Evolutionary conservation across 2,888 invertebrate species (phyloP).

Genomic region (Amphipyra berbera): DNA sequence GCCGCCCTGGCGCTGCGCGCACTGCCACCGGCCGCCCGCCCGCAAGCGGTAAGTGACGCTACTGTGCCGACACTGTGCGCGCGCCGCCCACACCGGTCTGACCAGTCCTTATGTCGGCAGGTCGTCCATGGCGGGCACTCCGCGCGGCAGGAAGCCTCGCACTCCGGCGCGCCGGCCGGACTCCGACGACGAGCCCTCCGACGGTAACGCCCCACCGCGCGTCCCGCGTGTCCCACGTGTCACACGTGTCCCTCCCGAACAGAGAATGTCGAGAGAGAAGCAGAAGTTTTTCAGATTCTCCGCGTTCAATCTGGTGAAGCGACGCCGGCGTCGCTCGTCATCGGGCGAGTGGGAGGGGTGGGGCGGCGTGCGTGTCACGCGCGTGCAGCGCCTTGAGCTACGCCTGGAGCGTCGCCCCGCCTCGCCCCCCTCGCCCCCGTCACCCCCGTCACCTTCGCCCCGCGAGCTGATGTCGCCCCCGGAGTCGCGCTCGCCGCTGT

Average conservation of each 20-base stretch:
- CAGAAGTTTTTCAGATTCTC: conserved; percentile 96
- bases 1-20: conserved; percentile 55
- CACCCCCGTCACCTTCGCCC: conserved; percentile 49
- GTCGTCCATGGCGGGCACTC: conserved; percentile 57
- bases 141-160: conserved; percentile 71
- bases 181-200: conserved; percentile 86
- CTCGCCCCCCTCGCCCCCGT: conserved; percentile 49
- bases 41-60: conserved; percentile 32
- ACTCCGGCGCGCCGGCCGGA: conserved; percentile 70
- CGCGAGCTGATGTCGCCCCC: conserved; percentile 38
- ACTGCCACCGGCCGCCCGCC: conserved; percentile 10
- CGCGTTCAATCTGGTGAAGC: conserved; percentile 93
- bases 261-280: conserved; percentile 95
- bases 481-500: conserved; percentile 48
- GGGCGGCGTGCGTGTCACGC: conserved; percentile 82
- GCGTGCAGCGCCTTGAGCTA: conserved; percentile 80
- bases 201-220: conserved; percentile 82
- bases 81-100: neutral
- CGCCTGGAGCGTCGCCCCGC: conserved; percentile 69
- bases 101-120: conserved; percentile 32
- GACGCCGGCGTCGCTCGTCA: conserved; percentile 73
- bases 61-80: too few relatives aligned
- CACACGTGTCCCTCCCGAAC: conserved; percentile 90
- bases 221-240: conserved; percentile 75
- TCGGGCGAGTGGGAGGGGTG: conserved; percentile 83